Base-by-base conservation (phyloP, 1,140 invertebrate genomes). In the Muscidifurax raptorellus region DNA sequence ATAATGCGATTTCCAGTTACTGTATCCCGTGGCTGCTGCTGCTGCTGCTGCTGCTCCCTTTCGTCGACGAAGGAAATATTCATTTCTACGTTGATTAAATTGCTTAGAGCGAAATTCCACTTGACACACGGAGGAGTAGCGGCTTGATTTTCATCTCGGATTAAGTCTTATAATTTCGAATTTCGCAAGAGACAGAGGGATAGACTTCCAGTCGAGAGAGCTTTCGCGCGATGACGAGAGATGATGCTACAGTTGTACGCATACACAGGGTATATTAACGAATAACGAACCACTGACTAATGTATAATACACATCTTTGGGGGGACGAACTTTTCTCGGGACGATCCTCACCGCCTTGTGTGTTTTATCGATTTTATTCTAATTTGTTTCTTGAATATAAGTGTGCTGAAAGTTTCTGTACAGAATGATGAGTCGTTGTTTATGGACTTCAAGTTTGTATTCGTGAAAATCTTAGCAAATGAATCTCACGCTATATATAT, bases 31-130 rank as follows among this genome's bases (percentile, higher is more conserved):
- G 22, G 22, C 40, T 47, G 15, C 18, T 15, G 4, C 75, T 28
- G n/a, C n/a, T n/a, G n/a, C n/a, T n/a, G n/a, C n/a, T n/a, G n/a
- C 32, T 79, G 27, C 15, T 36, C 40, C 66, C 66, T 80, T 72
- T 71, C 40, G 66, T 10, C 77, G 25, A 32, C 10, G 59, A 10
- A 67, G 77, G 77, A 79, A 79, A 79, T 79, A 79, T 79, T 79
- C 77, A 79, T 79, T 79, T 79, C 77, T 66, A 10, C 77, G 77
- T 79, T 79, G 77, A 67, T 79, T 79, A 79, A 79, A 79, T 79
- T 67, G 77, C 77, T 79, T 67, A 79, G 52, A 79, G 77, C 59
- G 59, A 32, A 79, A 67, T 67, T 25, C 30, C 52, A 67, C 77
- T 79, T 67, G 77, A 79, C 77, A 78, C 52, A 30, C 75, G 75